Evolutionary conservation across 2,888 invertebrate genomes (phyloP).

Genomic region (Aspidiotus destructor): DNA sequence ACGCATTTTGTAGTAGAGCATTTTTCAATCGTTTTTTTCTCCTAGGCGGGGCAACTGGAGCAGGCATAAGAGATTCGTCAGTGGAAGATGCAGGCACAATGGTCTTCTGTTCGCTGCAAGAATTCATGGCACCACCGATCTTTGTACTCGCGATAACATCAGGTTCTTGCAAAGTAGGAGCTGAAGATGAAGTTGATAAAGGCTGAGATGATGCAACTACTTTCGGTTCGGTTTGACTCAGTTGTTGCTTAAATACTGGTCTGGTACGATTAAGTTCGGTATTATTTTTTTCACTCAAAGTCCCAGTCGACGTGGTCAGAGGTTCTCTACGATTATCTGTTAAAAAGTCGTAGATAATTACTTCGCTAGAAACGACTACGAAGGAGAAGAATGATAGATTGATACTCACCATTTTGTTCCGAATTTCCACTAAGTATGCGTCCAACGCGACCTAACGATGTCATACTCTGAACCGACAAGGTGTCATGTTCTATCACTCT

Average conservation of each 20-base stretch:
- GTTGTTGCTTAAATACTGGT: slow-evolving; percentile 5
- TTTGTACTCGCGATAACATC: slow-evolving; percentile 91
- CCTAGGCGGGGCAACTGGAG: slow-evolving; percentile 65
- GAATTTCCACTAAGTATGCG: slow-evolving; percentile 58
- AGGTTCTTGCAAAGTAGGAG: slow-evolving; percentile 57
- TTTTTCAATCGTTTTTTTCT: slow-evolving; percentile 50
- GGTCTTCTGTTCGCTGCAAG: slow-evolving; percentile 38
- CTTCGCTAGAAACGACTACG: background rate
- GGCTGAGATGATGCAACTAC: slow-evolving; percentile 6
- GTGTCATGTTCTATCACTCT: slow-evolving; percentile 80
- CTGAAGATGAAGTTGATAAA: background rate
- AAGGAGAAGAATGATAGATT: background rate
- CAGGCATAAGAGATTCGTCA: slow-evolving; percentile 14
- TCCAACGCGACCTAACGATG: slow-evolving; percentile 73
- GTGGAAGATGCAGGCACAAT: slow-evolving; percentile 40
- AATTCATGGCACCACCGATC: slow-evolving; percentile 42
- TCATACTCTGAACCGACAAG: slow-evolving; percentile 77
- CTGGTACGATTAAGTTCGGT: background rate
- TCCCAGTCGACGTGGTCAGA: slow-evolving; percentile 23
- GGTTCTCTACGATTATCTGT: slow-evolving; percentile 27
- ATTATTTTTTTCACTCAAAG: slow-evolving; percentile 14
- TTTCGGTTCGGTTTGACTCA: background rate
- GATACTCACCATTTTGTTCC: slow-evolving; percentile 32
- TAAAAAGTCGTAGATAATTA: background rate
- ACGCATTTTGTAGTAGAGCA: slow-evolving; percentile 8